Base-by-base conservation (phyloP, 1,140 invertebrate genomes). In the Danaus plexippus region DNA sequence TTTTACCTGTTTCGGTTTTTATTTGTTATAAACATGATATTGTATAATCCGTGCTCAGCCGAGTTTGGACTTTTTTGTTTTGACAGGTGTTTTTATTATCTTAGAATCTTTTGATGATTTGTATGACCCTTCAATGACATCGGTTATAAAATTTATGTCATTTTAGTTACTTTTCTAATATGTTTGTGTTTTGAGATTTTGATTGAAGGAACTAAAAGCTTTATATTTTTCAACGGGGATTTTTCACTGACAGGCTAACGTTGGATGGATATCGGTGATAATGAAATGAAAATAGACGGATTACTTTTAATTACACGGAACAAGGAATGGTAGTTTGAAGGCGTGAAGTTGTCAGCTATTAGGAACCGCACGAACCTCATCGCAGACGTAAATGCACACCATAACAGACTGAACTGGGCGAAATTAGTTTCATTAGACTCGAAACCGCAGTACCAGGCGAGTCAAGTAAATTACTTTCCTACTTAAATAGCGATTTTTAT, bases 11-110 rank as follows among this genome's bases (percentile, higher is more conserved):
- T 13, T 63, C 49, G 65, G 66, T 64, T 56, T 71, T 77, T 77
- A 77, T 77, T 65, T 64, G 60, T 69, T 65, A 69, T 75, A 73
- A 77, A 75, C 72, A 77, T 73, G 75, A 71, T 75, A 77, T 73
- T 75, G 67, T 72, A 40, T 32, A 32, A 32, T 32, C 22, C 22
- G 2, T 32, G 22, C 22, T 32, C 7, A 32, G 22, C 22, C 22
- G 22, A 32, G 22, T 32, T 32, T 32, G 2, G 7, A 32, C 22
- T 32, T n/a, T n/a, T n/a, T 32, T 32, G 22, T 32, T 32, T 32
- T 32, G 22, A 32, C 22, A 32, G 22, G 22, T 32, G 22, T 32
- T 32, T 32, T 32, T 32, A 32, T 32, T 32, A 32, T 32, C 22
- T 32, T 32, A 32, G 22, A 32, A 32, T 1, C 22, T 2, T 32